Base-by-base conservation (phyloP, 2,888 invertebrate genomes). In the Timema cristinae region DNA sequence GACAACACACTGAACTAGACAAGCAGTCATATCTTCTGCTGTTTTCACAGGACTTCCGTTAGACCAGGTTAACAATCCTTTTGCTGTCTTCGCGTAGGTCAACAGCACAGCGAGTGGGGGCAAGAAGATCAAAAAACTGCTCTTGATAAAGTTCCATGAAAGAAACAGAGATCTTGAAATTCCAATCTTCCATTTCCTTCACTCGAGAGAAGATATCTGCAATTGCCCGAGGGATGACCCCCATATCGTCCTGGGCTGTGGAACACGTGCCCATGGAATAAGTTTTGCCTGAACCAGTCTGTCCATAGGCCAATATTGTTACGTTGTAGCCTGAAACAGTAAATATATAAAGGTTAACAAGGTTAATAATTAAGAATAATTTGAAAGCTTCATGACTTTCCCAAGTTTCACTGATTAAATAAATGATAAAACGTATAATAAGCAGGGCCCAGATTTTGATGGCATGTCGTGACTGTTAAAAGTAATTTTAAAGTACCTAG, bases 281-380 rank as follows among this genome's bases (percentile, higher is more conserved):
- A 0, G 97, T 97, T 82, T 97, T 97, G 0, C 97, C 96, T 59
- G 95, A 95, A 0, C 95, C 97, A 0, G 97, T 97, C 82, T 97
- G 97, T 0, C 97, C 97, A 82, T 97, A 97, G 0, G 97, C 97
- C 70, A 97, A 81, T 71, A 97, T 93, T 5, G 97, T 97, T 0
- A 95, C 92, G 86, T 97, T 97, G 79, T 93, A 97, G 0, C 95
- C 93, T 91, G 84, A 78, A 83, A 32, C 32, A 32, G 32, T 32
- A 32, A 32, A 32, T 32, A 32, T 32, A 32, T 32, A 32, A 32
- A 59, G 59, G 1, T n/a, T 52, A 10, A 1, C 10, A n/a, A 10
- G 11, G n/a, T 4, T 52, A 52, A 52, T 1, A 4, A 2, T 2
- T 13, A 52, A 52, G 4, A 52, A n/a, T 52, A 52, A 32, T 32